phyloP scores from a whole-genome alignment of 2,797 vertebrate species.

The Bucorvus abyssinicus region DNA sequence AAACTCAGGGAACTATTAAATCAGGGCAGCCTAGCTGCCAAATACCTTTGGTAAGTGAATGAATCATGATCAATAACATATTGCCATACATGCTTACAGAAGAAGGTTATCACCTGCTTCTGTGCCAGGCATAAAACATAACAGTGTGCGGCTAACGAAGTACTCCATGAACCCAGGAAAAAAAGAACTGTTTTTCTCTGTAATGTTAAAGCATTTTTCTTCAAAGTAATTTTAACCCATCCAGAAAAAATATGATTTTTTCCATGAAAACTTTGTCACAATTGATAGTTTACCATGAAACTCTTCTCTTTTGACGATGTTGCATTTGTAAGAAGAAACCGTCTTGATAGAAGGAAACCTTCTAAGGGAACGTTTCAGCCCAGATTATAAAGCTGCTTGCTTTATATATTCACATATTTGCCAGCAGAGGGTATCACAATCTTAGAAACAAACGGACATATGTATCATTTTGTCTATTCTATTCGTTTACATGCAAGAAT shows the following conservation, averaged over 20 bases:
- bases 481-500: not conserved
- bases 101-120: slow-evolving; percentile 51
- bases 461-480: not conserved
- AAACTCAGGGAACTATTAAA: slow-evolving; percentile 58
- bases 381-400: not conserved
- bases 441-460: slow-evolving; percentile 21
- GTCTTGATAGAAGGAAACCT: not conserved
- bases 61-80: slow-evolving; percentile 57
- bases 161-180: not conserved
- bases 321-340: not conserved
- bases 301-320: not conserved
- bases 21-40: not conserved
- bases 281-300: not conserved
- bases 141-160: slow-evolving; percentile 14
- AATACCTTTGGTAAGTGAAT: slow-evolving; percentile 37
- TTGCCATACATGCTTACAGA: not conserved
- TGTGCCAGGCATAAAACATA: slow-evolving; percentile 44
- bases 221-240: slow-evolving; percentile 20
- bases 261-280: not conserved
- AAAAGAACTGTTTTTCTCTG: not conserved
- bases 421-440: slow-evolving; percentile 63
- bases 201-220: not conserved
- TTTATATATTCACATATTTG: slow-evolving; percentile 13
- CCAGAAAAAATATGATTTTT: not conserved
- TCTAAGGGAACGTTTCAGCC: not conserved